Evolutionary conservation across 2,888 invertebrate genomes (phyloP).

Genomic region (Drymonia ruficornis): DNA sequence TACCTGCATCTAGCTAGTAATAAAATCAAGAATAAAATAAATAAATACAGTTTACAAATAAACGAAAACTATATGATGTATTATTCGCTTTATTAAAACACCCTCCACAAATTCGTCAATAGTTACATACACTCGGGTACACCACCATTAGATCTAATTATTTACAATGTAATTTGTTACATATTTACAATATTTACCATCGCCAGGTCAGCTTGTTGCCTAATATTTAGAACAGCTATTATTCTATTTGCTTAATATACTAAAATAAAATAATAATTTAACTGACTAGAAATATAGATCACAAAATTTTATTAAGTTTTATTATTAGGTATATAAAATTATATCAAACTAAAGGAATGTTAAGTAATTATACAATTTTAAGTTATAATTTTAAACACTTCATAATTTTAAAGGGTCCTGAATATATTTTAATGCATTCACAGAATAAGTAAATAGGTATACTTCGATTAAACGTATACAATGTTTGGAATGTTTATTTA

Average conservation of each 20-base stretch:
- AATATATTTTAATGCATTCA: slow-evolving; percentile 16
- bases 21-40: no score
- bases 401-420: slow-evolving; percentile 1
- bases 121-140: slow-evolving; percentile 75
- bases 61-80: slow-evolving; percentile 49
- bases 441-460: slow-evolving; percentile 48
- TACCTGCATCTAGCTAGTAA: no score
- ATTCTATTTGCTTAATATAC: slow-evolving; percentile 6
- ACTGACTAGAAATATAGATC: slow-evolving; percentile 38
- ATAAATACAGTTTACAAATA: no score
- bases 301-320: not conserved
- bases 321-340: no score
- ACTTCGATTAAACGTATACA: slow-evolving; percentile 71
- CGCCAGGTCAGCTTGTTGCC: slow-evolving; percentile 37
- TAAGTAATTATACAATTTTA: not conserved
- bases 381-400: not conserved
- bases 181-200: slow-evolving; percentile 56
- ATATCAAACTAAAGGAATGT: no score
- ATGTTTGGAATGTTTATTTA: slow-evolving; percentile 66
- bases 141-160: slow-evolving; percentile 63
- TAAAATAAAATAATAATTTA: slow-evolving; percentile 4
- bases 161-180: slow-evolving; percentile 62
- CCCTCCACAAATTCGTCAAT: slow-evolving; percentile 73
- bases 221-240: slow-evolving; percentile 20
- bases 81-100: slow-evolving; percentile 82